Evolutionary conservation across 2,797 vertebrate genomes (phyloP).

Genomic region (Malurus splendens): DNA sequence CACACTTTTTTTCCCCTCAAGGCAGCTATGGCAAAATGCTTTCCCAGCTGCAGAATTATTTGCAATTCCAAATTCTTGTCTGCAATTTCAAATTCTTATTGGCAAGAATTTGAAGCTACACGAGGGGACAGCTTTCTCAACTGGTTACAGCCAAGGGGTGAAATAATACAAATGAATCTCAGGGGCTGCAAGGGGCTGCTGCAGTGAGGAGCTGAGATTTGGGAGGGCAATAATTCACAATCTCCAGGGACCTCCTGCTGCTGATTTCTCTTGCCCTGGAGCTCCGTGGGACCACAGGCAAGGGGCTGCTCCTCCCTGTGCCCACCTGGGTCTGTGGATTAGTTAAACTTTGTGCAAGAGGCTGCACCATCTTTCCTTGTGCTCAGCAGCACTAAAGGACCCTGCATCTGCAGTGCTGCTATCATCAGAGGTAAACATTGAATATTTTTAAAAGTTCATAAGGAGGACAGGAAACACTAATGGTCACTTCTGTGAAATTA

Average conservation of each 20-base stretch:
- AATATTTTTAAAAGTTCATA: neutral
- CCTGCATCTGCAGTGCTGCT: neutral
- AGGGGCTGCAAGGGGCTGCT: neutral
- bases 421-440: slow-evolving; percentile 3
- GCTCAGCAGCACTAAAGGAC: neutral
- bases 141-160: neutral
- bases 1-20: neutral
- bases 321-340: fast-evolving
- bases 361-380: neutral
- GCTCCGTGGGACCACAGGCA: fast-evolving
- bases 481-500: neutral
- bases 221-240: fast-evolving
- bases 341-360: neutral
- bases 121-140: neutral
- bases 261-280: neutral
- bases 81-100: neutral
- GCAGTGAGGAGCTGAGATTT: neutral
- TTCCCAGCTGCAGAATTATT: neutral
- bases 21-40: fast-evolving
- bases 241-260: neutral
- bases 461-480: slow-evolving; percentile 38
- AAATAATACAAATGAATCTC: neutral
- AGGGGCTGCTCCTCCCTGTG: neutral
- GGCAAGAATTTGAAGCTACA: neutral
- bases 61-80: neutral